Base-by-base conservation (phyloP, 2,888 invertebrate genomes). In the Pharmacophagus antenor region DNA sequence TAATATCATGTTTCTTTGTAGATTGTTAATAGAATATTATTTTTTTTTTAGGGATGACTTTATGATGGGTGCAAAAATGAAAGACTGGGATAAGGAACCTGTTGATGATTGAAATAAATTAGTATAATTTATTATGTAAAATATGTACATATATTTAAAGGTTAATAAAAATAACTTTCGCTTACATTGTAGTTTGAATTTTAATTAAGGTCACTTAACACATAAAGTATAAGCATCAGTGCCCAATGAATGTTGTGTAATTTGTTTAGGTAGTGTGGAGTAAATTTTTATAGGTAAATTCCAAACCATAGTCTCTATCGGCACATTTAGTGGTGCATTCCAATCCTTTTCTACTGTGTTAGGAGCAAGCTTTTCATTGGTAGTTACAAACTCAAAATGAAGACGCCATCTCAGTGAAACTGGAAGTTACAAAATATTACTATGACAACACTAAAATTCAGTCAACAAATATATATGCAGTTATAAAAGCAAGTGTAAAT, bases 301-400 rank as follows among this genome's bases (percentile, higher is more conserved):
- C 99, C 99, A 99, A 15, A 98, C 95, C 98, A 99, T 98, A 0
- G 99, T 99, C 86, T 99, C 99, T 61, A 99, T 98, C 12, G 97
- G 94, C 27, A 98, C 92, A 66, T 94, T 94, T 2, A 94, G 88
- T 0, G 98, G 98, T 0, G 97, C 98, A 71, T 94, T 95, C 95
- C 98, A 97, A 41, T 92, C 93, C 23, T 92, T 88, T 23, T 92
- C 91, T 61, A 92, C 91, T 50, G 79, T 74, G 5, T 93, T 92
- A 23, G 93, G 92, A 62, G 92, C 88, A 54, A 94, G 88, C 57
- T 92, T 91, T 72, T 94, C 94, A 79, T 93, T 92, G 63, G 95
- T 95, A 0, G 97, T 97, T 0, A 98, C 99, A 90, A 99, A 99
- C 85, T 99, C 99, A 83, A 99, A 99, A 84, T 99, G 99, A 25